Conservation (phyloP, 2,888 invertebrate species). For the Heliconius ethilla region DNA sequence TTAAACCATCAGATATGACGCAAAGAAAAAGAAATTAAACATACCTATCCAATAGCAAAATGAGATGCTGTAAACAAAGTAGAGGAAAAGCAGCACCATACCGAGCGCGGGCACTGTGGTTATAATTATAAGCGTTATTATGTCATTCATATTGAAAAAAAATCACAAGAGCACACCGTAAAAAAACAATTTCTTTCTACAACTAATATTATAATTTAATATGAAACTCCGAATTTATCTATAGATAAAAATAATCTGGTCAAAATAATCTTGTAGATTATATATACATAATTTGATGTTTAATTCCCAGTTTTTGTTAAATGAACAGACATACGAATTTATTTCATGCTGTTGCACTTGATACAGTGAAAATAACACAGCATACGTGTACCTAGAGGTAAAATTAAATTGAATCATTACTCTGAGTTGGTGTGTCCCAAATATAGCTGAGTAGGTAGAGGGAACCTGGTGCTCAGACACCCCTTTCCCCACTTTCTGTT, state of each 20-base stretch:
- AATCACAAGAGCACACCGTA: neutral
- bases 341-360: too few relatives aligned
- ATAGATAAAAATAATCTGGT: neutral
- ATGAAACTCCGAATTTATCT: neutral
- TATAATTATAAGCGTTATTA: neutral
- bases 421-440: too few relatives aligned
- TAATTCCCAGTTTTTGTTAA: neutral
- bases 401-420: too few relatives aligned
- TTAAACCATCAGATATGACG: too few relatives aligned
- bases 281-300: neutral
- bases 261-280: neutral
- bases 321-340: neutral
- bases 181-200: constrained; percentile 7
- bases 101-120: neutral
- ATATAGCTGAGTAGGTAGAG: neutral
- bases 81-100: neutral
- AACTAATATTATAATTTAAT: neutral
- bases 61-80: neutral
- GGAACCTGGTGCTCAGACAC: neutral
- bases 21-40: neutral
- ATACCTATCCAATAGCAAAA: constrained; percentile 9
- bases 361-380: too few relatives aligned
- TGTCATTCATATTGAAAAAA: neutral
- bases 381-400: too few relatives aligned
- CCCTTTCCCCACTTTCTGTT: neutral